Conservation (phyloP, 2,888 invertebrate genomes). For the Xylocampa areola region DNA sequence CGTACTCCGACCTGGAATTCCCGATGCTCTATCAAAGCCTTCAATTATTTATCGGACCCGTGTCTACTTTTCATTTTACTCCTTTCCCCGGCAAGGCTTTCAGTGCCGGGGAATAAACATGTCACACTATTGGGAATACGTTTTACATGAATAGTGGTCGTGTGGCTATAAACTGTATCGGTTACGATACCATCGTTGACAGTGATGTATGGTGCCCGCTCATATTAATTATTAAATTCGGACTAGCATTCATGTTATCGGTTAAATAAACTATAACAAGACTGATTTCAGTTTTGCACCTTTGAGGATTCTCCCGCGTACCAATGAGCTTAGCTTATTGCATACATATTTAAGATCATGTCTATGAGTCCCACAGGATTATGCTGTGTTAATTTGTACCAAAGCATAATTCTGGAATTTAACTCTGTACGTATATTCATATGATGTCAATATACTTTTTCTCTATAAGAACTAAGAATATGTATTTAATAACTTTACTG, state of each 20-base stretch:
- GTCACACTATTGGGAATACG: constrained; percentile 82
- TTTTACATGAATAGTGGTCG: constrained; percentile 76
- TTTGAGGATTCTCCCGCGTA: constrained; percentile 17
- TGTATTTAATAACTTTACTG: too few relatives aligned
- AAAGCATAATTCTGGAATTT: not conserved
- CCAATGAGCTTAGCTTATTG: constrained; percentile 9
- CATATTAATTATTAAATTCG: constrained; percentile 68
- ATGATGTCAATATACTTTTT: too few relatives aligned
- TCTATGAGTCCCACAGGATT: constrained; percentile 26
- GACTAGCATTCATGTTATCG: constrained; percentile 34
- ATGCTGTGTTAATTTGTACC: not conserved
- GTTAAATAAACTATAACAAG: constrained; percentile 47
- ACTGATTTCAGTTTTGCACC: constrained; percentile 34
- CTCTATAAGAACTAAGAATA: too few relatives aligned
- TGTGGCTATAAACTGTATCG: constrained; percentile 76
- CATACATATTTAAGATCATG: constrained; percentile 3
- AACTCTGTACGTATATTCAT: too few relatives aligned
- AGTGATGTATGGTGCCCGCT: constrained; percentile 73
- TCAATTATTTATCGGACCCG: constrained; percentile 90
- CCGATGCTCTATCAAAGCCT: constrained; percentile 88
- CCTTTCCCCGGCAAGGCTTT: constrained; percentile 82
- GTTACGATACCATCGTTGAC: constrained; percentile 65
- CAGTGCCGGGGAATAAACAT: constrained; percentile 81
- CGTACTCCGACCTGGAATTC: constrained; percentile 81
- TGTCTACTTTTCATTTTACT: constrained; percentile 90